phyloP scores from a whole-genome alignment of 2,888 invertebrate genomes.

The Brenthis ino region DNA sequence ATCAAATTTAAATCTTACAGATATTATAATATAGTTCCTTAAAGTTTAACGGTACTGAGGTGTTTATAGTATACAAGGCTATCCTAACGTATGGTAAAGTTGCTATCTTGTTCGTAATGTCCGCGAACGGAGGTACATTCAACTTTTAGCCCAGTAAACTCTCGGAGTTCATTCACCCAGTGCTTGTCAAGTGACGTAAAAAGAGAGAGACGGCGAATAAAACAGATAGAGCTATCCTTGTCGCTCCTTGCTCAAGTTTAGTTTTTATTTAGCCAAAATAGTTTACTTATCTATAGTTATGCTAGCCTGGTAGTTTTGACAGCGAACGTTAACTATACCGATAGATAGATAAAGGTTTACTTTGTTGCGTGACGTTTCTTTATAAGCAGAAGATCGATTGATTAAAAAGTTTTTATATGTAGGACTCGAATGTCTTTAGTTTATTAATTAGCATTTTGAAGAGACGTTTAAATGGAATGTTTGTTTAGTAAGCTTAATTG shows the following conservation, averaged over 20 bases:
- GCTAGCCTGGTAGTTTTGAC: slow-evolving; percentile 77
- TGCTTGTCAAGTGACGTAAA: slow-evolving; percentile 82
- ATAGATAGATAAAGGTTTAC: slow-evolving; percentile 63
- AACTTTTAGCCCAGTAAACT: slow-evolving; percentile 84
- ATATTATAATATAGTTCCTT: slow-evolving; percentile 43
- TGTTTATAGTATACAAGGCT: slow-evolving; percentile 57
- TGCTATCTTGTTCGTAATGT: slow-evolving; percentile 83
- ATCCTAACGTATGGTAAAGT: slow-evolving; percentile 70
- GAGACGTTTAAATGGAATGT: slow-evolving; percentile 7
- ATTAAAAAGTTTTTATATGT: slow-evolving; percentile 33
- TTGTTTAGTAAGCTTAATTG: slow-evolving; percentile 2
- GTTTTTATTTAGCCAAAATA: slow-evolving; percentile 79
- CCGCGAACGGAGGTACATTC: slow-evolving; percentile 82
- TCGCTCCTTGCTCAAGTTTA: slow-evolving; percentile 70
- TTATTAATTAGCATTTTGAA: slow-evolving; percentile 11
- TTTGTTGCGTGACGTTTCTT: slow-evolving; percentile 45
- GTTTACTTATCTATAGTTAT: slow-evolving; percentile 70
- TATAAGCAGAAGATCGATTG: slow-evolving; percentile 39
- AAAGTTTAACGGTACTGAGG: slow-evolving; percentile 49
- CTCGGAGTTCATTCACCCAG: slow-evolving; percentile 81
- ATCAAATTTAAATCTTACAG: slow-evolving; percentile 48
- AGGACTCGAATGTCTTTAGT: background rate
- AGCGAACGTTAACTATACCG: slow-evolving; percentile 77
- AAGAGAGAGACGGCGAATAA: slow-evolving; percentile 61
- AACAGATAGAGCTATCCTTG: slow-evolving; percentile 63